Evolutionary conservation across 2,888 invertebrate genomes (phyloP).

Genomic region (Cerastis leucographa): DNA sequence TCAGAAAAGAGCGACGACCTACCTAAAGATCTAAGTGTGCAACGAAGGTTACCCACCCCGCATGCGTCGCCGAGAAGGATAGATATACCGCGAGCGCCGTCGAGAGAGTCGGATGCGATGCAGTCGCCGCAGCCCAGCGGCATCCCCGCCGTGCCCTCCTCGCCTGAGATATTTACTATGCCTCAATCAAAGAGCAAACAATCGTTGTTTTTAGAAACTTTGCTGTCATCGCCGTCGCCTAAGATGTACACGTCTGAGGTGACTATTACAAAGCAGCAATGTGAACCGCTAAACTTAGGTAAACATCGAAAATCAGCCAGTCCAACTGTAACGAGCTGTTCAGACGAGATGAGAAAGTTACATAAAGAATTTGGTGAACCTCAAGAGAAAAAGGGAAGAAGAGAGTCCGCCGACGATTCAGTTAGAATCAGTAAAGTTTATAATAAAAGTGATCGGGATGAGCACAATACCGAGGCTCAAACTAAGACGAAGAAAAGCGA

Average conservation of each 20-base stretch:
- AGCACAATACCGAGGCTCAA: constrained; percentile 70
- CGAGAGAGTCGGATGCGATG: constrained; percentile 93
- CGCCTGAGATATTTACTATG: constrained; percentile 92
- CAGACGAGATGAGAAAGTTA: constrained; percentile 92
- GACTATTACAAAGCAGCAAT: constrained; percentile 90
- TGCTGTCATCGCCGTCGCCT: constrained; percentile 91
- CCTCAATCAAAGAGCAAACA: constrained; percentile 87
- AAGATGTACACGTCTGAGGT: constrained; percentile 91
- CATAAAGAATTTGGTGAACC: constrained; percentile 89
- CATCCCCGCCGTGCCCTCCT: constrained; percentile 93
- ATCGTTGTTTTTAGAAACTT: constrained; percentile 91
- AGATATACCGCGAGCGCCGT: constrained; percentile 91
- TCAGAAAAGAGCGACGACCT: constrained; percentile 89
- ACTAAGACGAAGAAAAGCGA: constrained; percentile 63
- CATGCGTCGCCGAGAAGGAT: constrained; percentile 87
- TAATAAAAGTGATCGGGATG: constrained; percentile 77
- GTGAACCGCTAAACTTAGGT: constrained; percentile 93
- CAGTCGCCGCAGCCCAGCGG: constrained; percentile 94
- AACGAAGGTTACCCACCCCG: constrained; percentile 86
- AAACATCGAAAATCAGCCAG: constrained; percentile 93
- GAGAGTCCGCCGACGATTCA: constrained; percentile 81
- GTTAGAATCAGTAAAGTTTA: constrained; percentile 85
- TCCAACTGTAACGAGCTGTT: constrained; percentile 94
- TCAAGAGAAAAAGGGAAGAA: constrained; percentile 84
- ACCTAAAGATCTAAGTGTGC: constrained; percentile 91